Evolutionary conservation across 1,140 invertebrate genomes (phyloP).

Genomic region (Mizuhopecten yessoensis): DNA sequence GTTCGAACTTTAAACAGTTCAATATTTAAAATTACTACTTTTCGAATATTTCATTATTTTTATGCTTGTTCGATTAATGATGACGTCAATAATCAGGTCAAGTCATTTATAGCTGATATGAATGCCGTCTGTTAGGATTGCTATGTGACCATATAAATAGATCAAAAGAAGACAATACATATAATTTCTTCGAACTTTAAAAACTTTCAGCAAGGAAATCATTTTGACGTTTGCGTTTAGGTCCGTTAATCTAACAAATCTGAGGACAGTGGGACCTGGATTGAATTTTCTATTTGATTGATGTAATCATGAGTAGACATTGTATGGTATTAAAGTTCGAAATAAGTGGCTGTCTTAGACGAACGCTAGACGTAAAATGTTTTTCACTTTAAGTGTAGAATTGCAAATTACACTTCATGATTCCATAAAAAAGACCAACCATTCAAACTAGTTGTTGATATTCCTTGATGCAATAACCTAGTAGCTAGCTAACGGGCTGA

Average conservation of each 20-base stretch:
- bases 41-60: no score
- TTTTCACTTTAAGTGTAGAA: not conserved
- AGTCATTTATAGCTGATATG: not conserved
- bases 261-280: not conserved
- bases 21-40: no score
- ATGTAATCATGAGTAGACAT: not conserved
- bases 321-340: not conserved
- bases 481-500: not conserved
- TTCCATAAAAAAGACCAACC: not conserved
- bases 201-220: not conserved
- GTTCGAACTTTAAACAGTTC: no score
- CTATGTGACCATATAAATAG: no score
- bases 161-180: no score
- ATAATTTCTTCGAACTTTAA: no score
- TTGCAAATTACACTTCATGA: slow-evolving; percentile 3
- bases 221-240: no score
- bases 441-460: slow-evolving; percentile 21
- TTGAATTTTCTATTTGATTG: not conserved
- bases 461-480: not conserved
- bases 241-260: not conserved
- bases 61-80: no score
- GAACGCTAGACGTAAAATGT: not conserved
- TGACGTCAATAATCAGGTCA: not conserved
- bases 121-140: not conserved
- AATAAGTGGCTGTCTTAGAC: not conserved